Evolutionary conservation across 2,797 vertebrate species (phyloP).

Genomic region (Geotrypetes seraphini): DNA sequence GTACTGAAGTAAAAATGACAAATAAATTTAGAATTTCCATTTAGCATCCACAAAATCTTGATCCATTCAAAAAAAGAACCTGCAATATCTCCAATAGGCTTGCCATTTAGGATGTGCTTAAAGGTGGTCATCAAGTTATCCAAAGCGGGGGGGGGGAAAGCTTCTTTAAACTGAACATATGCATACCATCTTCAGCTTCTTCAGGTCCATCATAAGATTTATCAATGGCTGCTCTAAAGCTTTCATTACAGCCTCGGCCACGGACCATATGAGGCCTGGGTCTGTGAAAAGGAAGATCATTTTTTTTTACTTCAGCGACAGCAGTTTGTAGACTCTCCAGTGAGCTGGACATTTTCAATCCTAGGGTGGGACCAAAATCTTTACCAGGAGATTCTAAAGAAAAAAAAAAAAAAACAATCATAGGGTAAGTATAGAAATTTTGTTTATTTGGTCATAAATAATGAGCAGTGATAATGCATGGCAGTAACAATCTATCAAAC

Average conservation of each 20-base stretch:
- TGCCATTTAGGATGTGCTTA: too few species aligned
- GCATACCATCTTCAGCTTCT: conserved; percentile 73
- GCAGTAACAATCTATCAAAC: too few species aligned
- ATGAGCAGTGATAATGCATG: too few species aligned
- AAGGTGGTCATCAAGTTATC: too few species aligned
- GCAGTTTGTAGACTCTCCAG: conserved; percentile 93
- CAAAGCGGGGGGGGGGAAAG: neutral
- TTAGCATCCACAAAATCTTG: too few species aligned
- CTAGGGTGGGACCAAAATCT: conserved; percentile 83
- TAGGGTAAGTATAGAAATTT: too few species aligned
- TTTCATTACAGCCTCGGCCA: conserved; percentile 91
- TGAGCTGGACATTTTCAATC: conserved; percentile 91
- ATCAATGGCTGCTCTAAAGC: conserved; percentile 91
- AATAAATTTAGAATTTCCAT: too few species aligned
- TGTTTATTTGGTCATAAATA: too few species aligned
- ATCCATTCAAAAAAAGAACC: too few species aligned
- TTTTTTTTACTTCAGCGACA: conserved; percentile 81
- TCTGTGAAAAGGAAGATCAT: conserved; percentile 81
- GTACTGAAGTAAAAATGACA: too few species aligned
- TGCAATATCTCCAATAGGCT: too few species aligned
- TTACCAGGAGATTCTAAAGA: conserved; percentile 47
- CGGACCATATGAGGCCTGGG: conserved; percentile 85
- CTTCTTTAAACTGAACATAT: neutral
- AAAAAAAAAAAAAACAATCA: too few species aligned
- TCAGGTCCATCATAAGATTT: conserved; percentile 90